These are phyloP conservation scores for Drosophila emarginata DNA, from an alignment of 2,888 invertebrate genomes.

Conservation along the genomic window DNA sequence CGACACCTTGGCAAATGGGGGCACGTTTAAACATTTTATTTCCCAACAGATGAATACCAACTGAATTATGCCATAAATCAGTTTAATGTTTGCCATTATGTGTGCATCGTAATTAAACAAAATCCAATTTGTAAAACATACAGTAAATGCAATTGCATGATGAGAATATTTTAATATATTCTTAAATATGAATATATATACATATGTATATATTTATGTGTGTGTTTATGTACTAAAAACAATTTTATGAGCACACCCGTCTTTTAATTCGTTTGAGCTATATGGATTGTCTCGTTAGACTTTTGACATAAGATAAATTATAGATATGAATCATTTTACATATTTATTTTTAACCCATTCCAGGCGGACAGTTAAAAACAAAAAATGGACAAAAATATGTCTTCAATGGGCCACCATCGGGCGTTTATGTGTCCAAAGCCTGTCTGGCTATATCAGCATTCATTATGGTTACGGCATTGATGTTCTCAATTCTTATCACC, in stretches of 20 bases:
- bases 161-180: constrained; percentile 32
- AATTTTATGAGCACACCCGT: constrained; percentile 40
- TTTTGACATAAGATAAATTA: neutral
- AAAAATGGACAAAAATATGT: constrained; percentile 83
- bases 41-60: constrained; percentile 42
- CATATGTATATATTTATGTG: neutral
- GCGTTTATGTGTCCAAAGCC: constrained; percentile 80
- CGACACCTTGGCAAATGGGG: constrained; percentile 57
- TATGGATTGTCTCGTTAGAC: neutral
- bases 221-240: constrained; percentile 29
- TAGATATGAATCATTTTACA: neutral
- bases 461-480: constrained; percentile 75
- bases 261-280: constrained; percentile 37
- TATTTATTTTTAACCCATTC: constrained; percentile 26
- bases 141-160: constrained; percentile 46
- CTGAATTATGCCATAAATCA: constrained; percentile 68
- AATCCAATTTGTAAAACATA: constrained; percentile 14
- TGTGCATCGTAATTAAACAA: constrained; percentile 22
- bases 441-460: constrained; percentile 76
- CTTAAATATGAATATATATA: too few species aligned
- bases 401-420: constrained; percentile 81
- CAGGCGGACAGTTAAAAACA: constrained; percentile 83
- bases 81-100: constrained; percentile 42
- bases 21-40: constrained; percentile 48
- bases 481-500: constrained; percentile 79